Base-by-base conservation (phyloP, 1,140 invertebrate species). In the Drosophila quadrilineata region DNA sequence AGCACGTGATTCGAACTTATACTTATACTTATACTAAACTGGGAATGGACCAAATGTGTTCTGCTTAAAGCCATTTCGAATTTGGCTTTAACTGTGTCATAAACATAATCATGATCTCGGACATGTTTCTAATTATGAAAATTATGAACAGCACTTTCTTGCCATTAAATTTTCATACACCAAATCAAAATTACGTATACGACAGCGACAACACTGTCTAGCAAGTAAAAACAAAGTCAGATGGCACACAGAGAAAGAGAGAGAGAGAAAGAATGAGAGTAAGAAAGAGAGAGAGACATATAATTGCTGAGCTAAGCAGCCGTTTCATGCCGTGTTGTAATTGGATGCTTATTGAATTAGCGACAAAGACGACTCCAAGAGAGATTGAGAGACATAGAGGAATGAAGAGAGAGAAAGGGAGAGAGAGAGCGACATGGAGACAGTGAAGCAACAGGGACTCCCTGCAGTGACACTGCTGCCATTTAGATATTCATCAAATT, bases 331-430 rank as follows among this genome's bases (percentile, higher is more conserved):
- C 74, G 74, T 59, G 60, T 65, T 84, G 79, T 86, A 84, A 84
- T 84, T 84, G 79, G 80, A 85, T 84, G 75, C 79, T 84, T 84
- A 84, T 84, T 84, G 79, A 84, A 84, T 84, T 85, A 84, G 79
- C 67, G 65, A 75, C 74, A 75, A 79, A 79, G 74, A 59, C 64
- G 38, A 41, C 17, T 38, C 16, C 31, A 19, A n/a, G 16, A n/a
- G n/a, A n/a, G n/a, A n/a, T 19, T 28, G 41, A 26, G 12, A 5
- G 41, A n/a, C n/a, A n/a, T n/a, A n/a, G n/a, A 24, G 14, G 36
- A 38, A 9, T 5, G 21, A 26, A 12, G 22, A 26, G 40, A 41
- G 9, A 19, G n/a, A n/a, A 2, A 9, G 17, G 28, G 17, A 19
- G 38, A 12, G 9, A 14, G 48, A 35, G n/a, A 17, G 21, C 22